Base-by-base conservation (phyloP, 1,140 invertebrate genomes). In the Lerema accius region DNA sequence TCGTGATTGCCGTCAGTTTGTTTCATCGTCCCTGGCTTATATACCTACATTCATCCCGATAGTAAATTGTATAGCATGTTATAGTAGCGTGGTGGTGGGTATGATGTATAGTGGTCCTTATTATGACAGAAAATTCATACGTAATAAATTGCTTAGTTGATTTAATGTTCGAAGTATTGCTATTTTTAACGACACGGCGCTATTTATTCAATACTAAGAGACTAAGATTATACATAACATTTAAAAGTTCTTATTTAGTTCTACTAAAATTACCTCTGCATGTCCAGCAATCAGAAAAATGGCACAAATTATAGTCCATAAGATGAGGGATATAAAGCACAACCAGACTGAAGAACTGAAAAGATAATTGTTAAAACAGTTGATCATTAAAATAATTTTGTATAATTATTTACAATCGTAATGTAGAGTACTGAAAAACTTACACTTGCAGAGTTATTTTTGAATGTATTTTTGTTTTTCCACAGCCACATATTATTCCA, bases 241-340 rank as follows among this genome's bases (percentile, higher is more conserved):
- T 32, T 32, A 32, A 1, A 4, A 32, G 4, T 7, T 9, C 28
- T 32, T 32, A 7, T 23, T 3, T 23, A 23, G 2, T 23, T 5
- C 28, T 7, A 32, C 7, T 32, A 7, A 32, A 32, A 32, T 69
- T 80, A 89, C 84, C 78, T 92, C 86, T 40, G 90, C 91, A 64
- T 93, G 91, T 26, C 91, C 91, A 16, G 91, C 89, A 15, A 92
- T 80, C 11, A 93, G 70, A 65, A 93, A 91, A 5, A 88, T 73
- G 6, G 85, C 77, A 13, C 85, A 90, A 51, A 91, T 86, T 28
- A 90, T 62, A 19, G 70, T 60, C 92, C 92, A 93, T 11, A 92
- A 59, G 35, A 91, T 65, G 2, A 92, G 72, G 37, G 91, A 87
- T 19, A 84, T 63, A 32, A 92, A 71, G 64, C 91, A 91, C 32